Evolutionary conservation across 2,113 vertebrate species (phyloP), one percentile per base, ranked within the genome.

Genomic region (Spea bombifrons): DNA sequence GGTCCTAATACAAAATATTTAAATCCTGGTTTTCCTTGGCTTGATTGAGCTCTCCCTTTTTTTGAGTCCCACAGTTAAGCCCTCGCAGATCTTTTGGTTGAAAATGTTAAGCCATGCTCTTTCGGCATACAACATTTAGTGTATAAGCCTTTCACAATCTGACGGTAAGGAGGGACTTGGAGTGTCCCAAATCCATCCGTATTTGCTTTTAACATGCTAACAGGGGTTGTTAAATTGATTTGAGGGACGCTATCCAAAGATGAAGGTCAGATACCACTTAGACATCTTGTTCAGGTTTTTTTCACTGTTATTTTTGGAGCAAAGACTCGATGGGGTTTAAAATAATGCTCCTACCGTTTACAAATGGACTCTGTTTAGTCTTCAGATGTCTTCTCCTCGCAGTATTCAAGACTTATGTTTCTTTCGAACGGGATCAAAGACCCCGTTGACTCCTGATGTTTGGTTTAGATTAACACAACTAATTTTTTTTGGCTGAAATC

Each of bases 221-320:
- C 49, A 55, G 59, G 61, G 52, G 69, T 57, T 49, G 69, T 78
- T 78, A 78, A 78, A 78, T 78, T 78, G 69, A 65, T 78, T 78
- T 78, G 69, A 72, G 69, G 76, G 76, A 68, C 7, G 48, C 59
- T 30, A 17, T 47, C 76, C 76, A 78, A 78, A 72, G 68, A 78
- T 78, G 76, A 72, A 78, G 76, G 69, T 66, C 76, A 78, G 76
- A 72, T 78, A 78, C 59, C 69, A 72, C 76, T 71, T 66, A 78
- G 64, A 48, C 76, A 78, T 46, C 76, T 78, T 78, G 68, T 78
- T 78, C 68, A 65, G 71, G 53, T 70, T 65, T 71, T 71, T 64
- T 64, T 71, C 4, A 46, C 53, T 72, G 69, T 72, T 72, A 66
- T 78, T 66, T 63, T 78, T 78, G 69, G 69, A 72, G 59, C n/a